Percentiles rank a stretch among this genome's conserved stretches.
Conservation (phyloP, 2,113 vertebrate genomes). For the Balaeniceps rex region DNA sequence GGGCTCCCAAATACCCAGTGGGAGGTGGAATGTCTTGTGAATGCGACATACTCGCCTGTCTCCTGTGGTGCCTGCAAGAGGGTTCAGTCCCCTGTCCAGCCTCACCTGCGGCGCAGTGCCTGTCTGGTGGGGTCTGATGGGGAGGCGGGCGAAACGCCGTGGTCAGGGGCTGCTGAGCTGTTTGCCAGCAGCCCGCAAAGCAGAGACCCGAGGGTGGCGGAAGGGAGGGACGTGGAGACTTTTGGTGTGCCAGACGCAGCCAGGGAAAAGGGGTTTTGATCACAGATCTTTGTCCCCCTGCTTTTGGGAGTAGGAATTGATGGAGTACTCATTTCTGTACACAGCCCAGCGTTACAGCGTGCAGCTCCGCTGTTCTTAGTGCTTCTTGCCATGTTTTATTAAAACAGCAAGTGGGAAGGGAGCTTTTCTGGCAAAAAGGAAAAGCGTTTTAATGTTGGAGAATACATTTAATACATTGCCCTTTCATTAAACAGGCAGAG, state of each 20-base stretch:
- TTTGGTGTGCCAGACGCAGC: neutral
- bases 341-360: accelerated
- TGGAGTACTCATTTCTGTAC: neutral
- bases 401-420: neutral
- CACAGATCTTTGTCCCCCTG: neutral
- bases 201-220: accelerated
- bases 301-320: neutral
- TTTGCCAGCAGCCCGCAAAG: neutral
- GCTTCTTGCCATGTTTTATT: neutral
- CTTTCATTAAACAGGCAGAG: neutral
- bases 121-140: neutral
- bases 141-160: accelerated
- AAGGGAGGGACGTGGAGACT: neutral
- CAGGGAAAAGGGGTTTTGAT: neutral
- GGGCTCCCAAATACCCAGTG: accelerated
- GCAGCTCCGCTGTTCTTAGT: neutral
- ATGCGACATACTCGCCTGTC: accelerated
- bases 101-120: neutral
- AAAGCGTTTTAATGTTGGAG: neutral
- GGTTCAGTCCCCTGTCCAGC: neutral
- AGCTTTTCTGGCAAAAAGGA: neutral
- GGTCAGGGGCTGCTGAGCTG: neutral
- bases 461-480: neutral
- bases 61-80: accelerated
- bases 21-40: neutral